phyloP scores from a whole-genome alignment of 2,113 vertebrate genomes.

The Ailurus styani region DNA sequence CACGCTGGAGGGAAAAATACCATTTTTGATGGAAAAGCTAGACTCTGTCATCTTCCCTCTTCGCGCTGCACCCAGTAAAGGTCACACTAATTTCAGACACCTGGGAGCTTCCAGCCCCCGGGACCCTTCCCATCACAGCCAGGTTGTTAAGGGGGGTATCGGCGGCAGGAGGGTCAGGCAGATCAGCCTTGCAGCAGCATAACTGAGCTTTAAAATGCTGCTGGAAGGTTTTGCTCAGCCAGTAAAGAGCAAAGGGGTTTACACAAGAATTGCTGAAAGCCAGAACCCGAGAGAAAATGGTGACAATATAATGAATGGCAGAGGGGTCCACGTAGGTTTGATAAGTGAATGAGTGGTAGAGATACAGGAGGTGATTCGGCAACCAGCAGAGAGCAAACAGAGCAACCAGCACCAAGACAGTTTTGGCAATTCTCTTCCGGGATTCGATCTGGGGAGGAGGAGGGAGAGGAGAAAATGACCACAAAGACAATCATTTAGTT shows the following conservation, averaged over 20 bases:
- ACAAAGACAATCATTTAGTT: not conserved
- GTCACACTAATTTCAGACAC: conserved; percentile 83
- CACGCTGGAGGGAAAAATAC: not conserved
- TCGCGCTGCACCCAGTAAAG: conserved; percentile 73
- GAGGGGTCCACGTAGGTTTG: conserved; percentile 78
- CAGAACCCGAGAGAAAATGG: conserved; percentile 82
- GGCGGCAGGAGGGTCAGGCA: conserved; percentile 44
- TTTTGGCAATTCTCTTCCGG: conserved; percentile 87
- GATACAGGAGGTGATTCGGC: conserved; percentile 86
- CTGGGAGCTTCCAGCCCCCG: conserved; percentile 60
- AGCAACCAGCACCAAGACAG: conserved; percentile 84
- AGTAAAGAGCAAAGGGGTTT: conserved; percentile 87
- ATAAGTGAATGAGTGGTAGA: conserved; percentile 85
- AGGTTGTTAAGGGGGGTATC: conserved; percentile 69
- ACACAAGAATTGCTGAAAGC: conserved; percentile 88
- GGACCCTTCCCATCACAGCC: conserved; percentile 72
- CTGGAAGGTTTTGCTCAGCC: conserved; percentile 86
- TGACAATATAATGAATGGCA: conserved; percentile 79
- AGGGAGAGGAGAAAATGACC: not conserved
- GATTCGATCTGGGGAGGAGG: conserved; percentile 82
- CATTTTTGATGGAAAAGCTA: conserved; percentile 64
- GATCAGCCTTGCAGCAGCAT: conserved; percentile 75
- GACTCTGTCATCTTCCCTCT: conserved; percentile 81
- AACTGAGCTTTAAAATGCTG: conserved; percentile 86
- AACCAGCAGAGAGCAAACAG: conserved; percentile 88